These are phyloP conservation scores for Proteles cristata DNA, from an alignment of 2,113 vertebrate genomes.

Conservation along the genomic window DNA sequence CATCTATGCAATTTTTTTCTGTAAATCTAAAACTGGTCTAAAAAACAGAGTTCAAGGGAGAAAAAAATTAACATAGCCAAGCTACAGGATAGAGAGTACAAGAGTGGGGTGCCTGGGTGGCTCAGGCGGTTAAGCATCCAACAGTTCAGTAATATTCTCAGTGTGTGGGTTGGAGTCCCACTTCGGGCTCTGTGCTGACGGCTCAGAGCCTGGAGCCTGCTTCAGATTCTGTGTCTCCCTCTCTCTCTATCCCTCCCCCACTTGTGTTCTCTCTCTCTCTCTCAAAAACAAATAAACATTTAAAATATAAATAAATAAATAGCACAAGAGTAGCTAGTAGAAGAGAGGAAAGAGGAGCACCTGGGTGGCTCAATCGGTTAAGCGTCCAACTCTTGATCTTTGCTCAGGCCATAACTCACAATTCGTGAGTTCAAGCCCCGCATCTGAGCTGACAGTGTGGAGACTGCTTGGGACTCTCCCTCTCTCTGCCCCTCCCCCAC, in stretches of 20 bases:
- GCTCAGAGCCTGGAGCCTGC: background rate
- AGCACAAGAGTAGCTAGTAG: background rate
- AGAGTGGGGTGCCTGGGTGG: background rate
- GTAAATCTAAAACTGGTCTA: background rate
- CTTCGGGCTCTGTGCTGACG: background rate
- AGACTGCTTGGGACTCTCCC: background rate
- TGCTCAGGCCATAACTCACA: background rate
- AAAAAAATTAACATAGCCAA: background rate
- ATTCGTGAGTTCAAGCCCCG: background rate
- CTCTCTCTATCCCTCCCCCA: background rate
- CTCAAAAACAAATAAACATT: background rate
- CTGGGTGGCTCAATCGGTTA: background rate
- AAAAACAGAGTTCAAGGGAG: background rate
- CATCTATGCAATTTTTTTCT: background rate
- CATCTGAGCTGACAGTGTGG: background rate
- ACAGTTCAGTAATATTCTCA: background rate
- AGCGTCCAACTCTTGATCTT: background rate
- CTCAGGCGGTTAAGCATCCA: background rate
- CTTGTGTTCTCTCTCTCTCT: background rate
- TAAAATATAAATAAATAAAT: too few relatives aligned
- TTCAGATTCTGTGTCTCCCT: background rate
- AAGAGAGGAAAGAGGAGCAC: background rate
- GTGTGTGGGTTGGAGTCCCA: background rate
- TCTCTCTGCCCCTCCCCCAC: background rate
- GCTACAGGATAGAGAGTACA: background rate